Base-by-base conservation (phyloP, 1,140 invertebrate species). In the Eumeta japonica region DNA sequence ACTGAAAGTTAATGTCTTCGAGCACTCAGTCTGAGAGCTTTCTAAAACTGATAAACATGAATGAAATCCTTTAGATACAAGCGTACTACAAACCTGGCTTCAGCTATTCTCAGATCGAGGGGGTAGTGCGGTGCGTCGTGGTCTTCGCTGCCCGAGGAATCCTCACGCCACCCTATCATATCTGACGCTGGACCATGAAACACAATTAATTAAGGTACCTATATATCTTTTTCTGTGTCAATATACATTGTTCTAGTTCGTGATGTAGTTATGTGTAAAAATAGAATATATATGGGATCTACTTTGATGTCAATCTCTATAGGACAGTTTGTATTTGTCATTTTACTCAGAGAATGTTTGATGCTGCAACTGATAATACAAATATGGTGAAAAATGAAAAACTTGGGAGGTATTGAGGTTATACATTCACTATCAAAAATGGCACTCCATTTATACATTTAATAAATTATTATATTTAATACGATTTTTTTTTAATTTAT, bases 131-230 rank as follows among this genome's bases (percentile, higher is more conserved):
- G 72, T 10, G 72, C 48, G 28, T 77, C 74, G 0, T 57, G 47
- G 17, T 62, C 65, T 37, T 76, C 74, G 39, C 74, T 77, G 12
- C 74, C 74, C 1, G 72, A 75, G 0, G 74, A 77, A 28, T 77
- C 72, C 35, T 77, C 74, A 3, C 64, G 60, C 68, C 72, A 77
- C 3, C 57, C 49, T 24, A 62, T 61, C 32, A 56, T 66, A 29
- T 71, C 70, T 7, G 62, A 52, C 18, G 61, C 68, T 71, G 52
- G 14, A 52, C 47, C 31, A 12, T 7, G 13, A 4, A 18, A 11
- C 16, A 33, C 7, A 33, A 4, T 10, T 14, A 16, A 33, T 10
- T 33, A 13, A 10, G 31, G 14, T 17, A 14, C 4, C 13, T 33
- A 10, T 33, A 33, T 16, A 17, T 3, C 4, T 16, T 7, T 13